phyloP scores from a whole-genome alignment of 2,113 vertebrate genomes.

The Mugil cephalus region DNA sequence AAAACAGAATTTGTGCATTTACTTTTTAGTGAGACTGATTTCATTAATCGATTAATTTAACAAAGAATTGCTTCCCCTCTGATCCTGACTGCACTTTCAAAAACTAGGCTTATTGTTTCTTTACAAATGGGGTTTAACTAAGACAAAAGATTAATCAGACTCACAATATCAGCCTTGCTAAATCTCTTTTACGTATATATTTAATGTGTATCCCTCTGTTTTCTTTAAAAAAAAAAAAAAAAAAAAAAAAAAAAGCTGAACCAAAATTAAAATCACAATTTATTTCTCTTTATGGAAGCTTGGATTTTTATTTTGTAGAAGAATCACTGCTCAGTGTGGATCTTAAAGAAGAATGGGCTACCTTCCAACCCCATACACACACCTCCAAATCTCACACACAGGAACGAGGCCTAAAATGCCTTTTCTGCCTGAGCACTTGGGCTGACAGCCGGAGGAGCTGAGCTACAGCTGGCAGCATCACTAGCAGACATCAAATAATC shows the following conservation, averaged over 20 bases:
- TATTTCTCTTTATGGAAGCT: no score
- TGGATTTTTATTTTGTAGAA: neutral
- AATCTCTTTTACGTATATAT: no score
- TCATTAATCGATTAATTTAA: no score
- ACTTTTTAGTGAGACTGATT: no score
- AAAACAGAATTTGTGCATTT: no score
- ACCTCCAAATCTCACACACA: neutral
- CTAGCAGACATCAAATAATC: conserved; percentile 62
- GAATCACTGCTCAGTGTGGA: conserved; percentile 10
- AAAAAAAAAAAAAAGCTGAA: no score
- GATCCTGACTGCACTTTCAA: neutral
- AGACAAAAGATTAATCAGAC: neutral
- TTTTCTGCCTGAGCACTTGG: conserved; percentile 18
- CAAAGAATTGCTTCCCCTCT: neutral
- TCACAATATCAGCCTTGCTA: no score
- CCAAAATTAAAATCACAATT: no score
- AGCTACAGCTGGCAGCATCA: conserved; percentile 64
- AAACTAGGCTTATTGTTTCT: neutral
- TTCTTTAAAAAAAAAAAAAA: no score
- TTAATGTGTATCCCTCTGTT: no score
- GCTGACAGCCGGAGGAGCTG: conserved; percentile 32
- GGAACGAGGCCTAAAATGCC: conserved; percentile 20
- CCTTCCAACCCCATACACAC: neutral
- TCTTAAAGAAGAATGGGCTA: conserved; percentile 6
- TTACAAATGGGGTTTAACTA: neutral